A percentile compares a stretch with the other conserved stretches of the same genome.
Conservation (phyloP, 1,140 invertebrate species). For the Nasonia giraulti region DNA sequence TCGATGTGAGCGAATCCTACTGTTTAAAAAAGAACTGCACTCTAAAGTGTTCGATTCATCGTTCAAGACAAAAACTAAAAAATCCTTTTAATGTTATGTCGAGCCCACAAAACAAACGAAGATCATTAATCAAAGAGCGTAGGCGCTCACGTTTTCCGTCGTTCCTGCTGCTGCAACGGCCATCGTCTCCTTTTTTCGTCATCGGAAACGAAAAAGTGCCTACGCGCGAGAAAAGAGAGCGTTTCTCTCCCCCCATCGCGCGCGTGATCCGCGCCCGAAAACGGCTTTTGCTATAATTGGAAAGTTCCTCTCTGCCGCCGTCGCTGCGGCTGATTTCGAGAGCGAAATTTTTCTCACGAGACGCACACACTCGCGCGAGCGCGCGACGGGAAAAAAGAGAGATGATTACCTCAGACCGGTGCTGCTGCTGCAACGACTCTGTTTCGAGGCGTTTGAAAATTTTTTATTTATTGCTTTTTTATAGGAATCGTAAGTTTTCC, state of each 20-base stretch:
- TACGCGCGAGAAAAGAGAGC: conserved; percentile 18
- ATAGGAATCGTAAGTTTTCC: background rate
- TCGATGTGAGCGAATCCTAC: too few species aligned
- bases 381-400: background rate
- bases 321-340: conserved; percentile 26
- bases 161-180: background rate
- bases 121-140: conserved; percentile 4
- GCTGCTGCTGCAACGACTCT: conserved; percentile 14
- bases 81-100: too few species aligned
- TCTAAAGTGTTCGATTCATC: too few species aligned
- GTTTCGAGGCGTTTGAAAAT: background rate
- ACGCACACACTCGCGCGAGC: too few species aligned
- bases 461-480: background rate
- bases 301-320: conserved; percentile 24
- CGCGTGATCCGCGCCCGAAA: conserved; percentile 39
- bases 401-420: background rate
- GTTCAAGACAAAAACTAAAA: too few species aligned
- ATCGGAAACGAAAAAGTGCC: conserved; percentile 18
- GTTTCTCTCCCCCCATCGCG: background rate
- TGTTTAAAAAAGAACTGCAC: too few species aligned
- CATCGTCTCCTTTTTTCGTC: conserved; percentile 12
- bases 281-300: conserved; percentile 50
- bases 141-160: background rate
- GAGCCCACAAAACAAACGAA: background rate
- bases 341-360: conserved; percentile 45